A percentile compares a stretch with the other conserved stretches of the same genome.
phyloP scores from a whole-genome alignment of 2,888 invertebrate genomes.

The Invenusta paracnida region DNA sequence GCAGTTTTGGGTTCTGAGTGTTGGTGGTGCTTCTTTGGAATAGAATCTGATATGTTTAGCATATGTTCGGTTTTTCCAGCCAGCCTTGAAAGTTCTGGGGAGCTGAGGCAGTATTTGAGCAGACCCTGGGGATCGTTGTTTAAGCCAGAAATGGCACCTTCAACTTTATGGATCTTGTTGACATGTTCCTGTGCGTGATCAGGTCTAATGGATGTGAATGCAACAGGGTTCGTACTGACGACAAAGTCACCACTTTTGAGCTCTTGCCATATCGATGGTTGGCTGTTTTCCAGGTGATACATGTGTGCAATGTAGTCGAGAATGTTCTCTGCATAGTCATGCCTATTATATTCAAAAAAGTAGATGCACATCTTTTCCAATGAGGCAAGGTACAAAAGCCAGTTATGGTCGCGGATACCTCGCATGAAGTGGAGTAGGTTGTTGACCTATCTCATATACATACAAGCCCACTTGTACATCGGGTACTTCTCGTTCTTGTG shows the following conservation, averaged over 20 bases:
- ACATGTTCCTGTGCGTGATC: slow-evolving; percentile 43
- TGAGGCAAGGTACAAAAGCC: slow-evolving; percentile 40
- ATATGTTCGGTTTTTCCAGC: slow-evolving; percentile 40
- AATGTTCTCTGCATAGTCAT: slow-evolving; percentile 40
- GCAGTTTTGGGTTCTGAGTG: background rate
- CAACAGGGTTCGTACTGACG: slow-evolving; percentile 16
- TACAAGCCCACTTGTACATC: slow-evolving; percentile 37
- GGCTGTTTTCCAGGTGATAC: slow-evolving; percentile 34
- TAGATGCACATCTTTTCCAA: slow-evolving; percentile 40
- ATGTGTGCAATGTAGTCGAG: slow-evolving; percentile 43
- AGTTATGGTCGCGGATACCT: slow-evolving; percentile 41
- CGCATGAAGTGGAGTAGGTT: slow-evolving; percentile 40
- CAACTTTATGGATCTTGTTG: slow-evolving; percentile 38
- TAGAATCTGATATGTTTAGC: background rate
- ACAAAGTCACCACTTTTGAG: slow-evolving; percentile 10
- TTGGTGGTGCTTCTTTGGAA: slow-evolving; percentile 13
- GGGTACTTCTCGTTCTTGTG: slow-evolving; percentile 32
- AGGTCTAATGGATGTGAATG: slow-evolving; percentile 1
- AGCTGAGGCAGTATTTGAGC: background rate
- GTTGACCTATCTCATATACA: slow-evolving; percentile 40
- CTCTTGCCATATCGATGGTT: slow-evolving; percentile 33
- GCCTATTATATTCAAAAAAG: slow-evolving; percentile 40
- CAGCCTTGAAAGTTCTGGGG: slow-evolving; percentile 40
- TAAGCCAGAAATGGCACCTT: slow-evolving; percentile 43
- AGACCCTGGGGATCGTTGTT: slow-evolving; percentile 34